Evolutionary conservation across 2,888 invertebrate species (phyloP).

Genomic region (Ochropacha duplaris): DNA sequence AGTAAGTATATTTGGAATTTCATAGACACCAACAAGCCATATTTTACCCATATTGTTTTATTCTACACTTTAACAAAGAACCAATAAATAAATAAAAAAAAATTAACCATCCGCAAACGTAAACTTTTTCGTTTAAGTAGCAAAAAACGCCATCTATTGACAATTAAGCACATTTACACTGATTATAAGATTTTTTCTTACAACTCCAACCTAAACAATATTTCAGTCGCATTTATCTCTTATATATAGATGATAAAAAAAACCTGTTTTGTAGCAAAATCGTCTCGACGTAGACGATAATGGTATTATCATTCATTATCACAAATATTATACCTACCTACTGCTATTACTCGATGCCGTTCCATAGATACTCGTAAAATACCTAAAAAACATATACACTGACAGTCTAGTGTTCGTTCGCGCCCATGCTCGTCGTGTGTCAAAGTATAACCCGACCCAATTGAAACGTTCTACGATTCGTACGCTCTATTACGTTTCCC

Average conservation of each 20-base stretch:
- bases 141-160: background rate
- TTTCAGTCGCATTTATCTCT: background rate
- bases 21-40: too few species aligned
- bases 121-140: background rate
- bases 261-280: conserved; percentile 8
- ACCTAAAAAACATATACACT: conserved; percentile 8
- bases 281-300: conserved; percentile 14
- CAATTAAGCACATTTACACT: background rate
- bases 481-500: conserved; percentile 1
- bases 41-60: too few species aligned
- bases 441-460: conserved; percentile 8
- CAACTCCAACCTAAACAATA: background rate
- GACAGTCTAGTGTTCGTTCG: conserved; percentile 12
- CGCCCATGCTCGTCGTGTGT: conserved; percentile 10
- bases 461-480: background rate
- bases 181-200: too few species aligned
- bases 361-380: background rate
- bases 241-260: conserved; percentile 10
- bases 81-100: too few species aligned
- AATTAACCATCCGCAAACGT: too few species aligned
- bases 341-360: conserved; percentile 7
- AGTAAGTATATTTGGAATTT: too few species aligned
- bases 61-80: too few species aligned
- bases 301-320: conserved; percentile 21
- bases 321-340: conserved; percentile 9